Evolutionary conservation across 2,888 invertebrate species (phyloP).

Genomic region (Lithophane socia): DNA sequence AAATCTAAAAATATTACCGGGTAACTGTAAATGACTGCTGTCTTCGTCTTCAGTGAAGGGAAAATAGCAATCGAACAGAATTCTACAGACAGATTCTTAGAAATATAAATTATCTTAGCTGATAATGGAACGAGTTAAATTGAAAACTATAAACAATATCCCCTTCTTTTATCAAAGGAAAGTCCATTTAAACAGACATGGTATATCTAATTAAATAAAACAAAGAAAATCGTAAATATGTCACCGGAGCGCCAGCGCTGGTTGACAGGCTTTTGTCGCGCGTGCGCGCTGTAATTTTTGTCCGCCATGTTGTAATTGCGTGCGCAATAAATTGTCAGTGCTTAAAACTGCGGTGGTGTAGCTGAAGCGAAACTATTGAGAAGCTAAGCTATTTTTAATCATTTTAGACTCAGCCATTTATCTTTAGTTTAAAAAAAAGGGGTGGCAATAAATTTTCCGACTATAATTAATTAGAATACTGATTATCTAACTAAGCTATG

Average conservation of each 20-base stretch:
- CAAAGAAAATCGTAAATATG: constrained; percentile 64
- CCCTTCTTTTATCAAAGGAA: constrained; percentile 20
- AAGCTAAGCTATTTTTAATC: neutral
- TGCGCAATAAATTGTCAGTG: constrained; percentile 65
- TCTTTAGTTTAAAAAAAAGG: neutral
- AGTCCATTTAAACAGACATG: constrained; percentile 29
- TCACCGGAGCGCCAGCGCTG: constrained; percentile 68
- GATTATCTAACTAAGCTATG: neutral
- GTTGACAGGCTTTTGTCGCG: constrained; percentile 76
- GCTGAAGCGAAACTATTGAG: constrained; percentile 16
- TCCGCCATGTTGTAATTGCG: constrained; percentile 78
- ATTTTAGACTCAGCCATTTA: neutral
- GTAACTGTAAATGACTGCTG: neutral
- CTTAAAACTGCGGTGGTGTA: constrained; percentile 40
- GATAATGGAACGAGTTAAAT: constrained; percentile 5
- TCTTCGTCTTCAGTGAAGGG: neutral
- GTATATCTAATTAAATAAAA: constrained; percentile 64
- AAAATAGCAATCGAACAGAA: neutral
- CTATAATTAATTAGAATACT: neutral
- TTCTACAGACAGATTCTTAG: neutral
- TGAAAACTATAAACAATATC: constrained; percentile 10
- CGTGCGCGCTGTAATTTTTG: constrained; percentile 73
- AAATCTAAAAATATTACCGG: neutral
- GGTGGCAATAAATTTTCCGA: neutral
- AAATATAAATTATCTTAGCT: neutral